phyloP scores from a whole-genome alignment of 2,113 vertebrate species.

The Ctenodactylus gundi region DNA sequence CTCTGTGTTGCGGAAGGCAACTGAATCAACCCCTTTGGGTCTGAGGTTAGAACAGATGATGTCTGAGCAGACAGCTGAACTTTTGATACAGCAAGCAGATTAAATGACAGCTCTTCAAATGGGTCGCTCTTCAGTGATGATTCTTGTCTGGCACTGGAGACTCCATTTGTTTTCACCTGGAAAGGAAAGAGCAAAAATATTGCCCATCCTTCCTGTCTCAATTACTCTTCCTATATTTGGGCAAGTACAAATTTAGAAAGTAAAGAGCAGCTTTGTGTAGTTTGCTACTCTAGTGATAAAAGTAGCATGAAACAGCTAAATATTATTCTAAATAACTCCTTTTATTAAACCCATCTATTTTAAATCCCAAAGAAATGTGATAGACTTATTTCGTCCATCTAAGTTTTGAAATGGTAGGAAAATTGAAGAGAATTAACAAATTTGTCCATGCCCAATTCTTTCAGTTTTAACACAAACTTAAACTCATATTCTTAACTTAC shows the following conservation, averaged over 20 bases:
- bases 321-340: neutral
- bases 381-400: conserved; percentile 19
- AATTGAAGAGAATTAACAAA: neutral
- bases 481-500: neutral
- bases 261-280: neutral
- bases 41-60: conserved; percentile 78
- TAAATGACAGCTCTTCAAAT: conserved; percentile 87
- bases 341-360: conserved; percentile 2
- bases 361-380: conserved; percentile 7
- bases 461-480: neutral
- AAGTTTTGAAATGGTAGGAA: conserved; percentile 3
- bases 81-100: conserved; percentile 85
- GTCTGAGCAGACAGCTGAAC: conserved; percentile 81
- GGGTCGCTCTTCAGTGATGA: conserved; percentile 88
- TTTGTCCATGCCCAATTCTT: neutral
- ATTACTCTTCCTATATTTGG: conserved; percentile 12
- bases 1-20: conserved; percentile 83
- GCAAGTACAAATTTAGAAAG: conserved; percentile 47
- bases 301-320: neutral
- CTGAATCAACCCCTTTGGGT: conserved; percentile 80
- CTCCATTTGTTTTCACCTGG: conserved; percentile 84
- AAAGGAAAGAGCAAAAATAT: conserved; percentile 69
- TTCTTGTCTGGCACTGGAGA: conserved; percentile 84
- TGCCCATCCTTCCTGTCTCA: neutral
- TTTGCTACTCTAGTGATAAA: neutral